These are phyloP conservation scores for Falco punctatus DNA, from an alignment of 2,113 vertebrate genomes.

Conservation along the genomic window DNA sequence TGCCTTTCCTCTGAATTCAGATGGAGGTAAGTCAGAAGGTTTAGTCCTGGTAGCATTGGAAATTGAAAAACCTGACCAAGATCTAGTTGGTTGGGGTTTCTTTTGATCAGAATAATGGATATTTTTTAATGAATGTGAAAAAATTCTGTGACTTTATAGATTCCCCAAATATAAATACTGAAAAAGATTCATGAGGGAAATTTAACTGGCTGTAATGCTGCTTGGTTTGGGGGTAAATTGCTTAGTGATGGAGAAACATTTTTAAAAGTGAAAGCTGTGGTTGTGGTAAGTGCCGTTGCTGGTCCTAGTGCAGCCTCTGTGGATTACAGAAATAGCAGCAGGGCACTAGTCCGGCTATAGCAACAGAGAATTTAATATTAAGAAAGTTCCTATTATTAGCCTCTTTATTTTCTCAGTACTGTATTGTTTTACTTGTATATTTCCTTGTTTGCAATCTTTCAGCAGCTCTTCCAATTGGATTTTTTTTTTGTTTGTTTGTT, in stretches of 20 bases:
- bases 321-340: background rate
- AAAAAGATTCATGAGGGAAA: background rate
- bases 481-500: too few relatives aligned
- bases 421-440: accelerated
- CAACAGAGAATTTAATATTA: background rate
- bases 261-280: background rate
- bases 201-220: background rate
- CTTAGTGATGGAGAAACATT: accelerated
- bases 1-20: background rate
- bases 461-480: background rate
- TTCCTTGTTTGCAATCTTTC: background rate
- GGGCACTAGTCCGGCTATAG: accelerated
- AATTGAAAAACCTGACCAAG: accelerated
- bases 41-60: background rate
- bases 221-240: background rate
- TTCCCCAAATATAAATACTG: background rate
- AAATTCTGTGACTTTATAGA: background rate
- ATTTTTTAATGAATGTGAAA: accelerated
- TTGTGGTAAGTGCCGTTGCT: background rate
- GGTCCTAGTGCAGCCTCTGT: background rate
- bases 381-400: background rate
- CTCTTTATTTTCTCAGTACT: accelerated
- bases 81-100: background rate
- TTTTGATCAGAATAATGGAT: background rate
- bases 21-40: background rate